phyloP scores from a whole-genome alignment of 2,113 vertebrate species.

The Pipra filicauda region DNA sequence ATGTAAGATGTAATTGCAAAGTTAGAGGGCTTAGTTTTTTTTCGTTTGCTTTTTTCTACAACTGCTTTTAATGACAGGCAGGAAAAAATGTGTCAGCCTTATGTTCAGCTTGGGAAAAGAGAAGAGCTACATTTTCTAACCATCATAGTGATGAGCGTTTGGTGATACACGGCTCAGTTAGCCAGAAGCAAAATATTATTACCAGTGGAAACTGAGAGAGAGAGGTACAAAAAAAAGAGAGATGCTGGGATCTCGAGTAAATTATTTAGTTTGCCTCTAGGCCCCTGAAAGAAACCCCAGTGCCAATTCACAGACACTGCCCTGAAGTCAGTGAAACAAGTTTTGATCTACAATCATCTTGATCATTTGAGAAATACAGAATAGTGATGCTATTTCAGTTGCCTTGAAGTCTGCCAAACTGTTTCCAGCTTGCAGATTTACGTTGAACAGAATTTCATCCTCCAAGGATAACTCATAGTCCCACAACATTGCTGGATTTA shows the following conservation, averaged over 20 bases:
- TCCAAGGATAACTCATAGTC: not conserved
- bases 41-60: not conserved
- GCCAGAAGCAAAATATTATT: slow-evolving; percentile 11
- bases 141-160: not conserved
- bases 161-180: not conserved
- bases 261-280: not conserved
- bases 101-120: not conserved
- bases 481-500: not conserved
- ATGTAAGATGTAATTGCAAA: not conserved
- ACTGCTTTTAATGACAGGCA: not conserved
- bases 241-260: not conserved
- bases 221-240: not conserved
- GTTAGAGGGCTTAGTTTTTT: not conserved
- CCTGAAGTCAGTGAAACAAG: not conserved
- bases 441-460: not conserved
- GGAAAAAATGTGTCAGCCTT: not conserved
- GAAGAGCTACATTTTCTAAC: not conserved
- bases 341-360: slow-evolving; percentile 2
- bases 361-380: not conserved
- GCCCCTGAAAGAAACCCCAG: not conserved
- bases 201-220: not conserved
- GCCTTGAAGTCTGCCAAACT: not conserved
- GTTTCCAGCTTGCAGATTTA: not conserved
- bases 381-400: not conserved
- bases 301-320: not conserved